Percentiles rank a stretch among this genome's conserved stretches.
Conservation (phyloP, 2,888 invertebrate species). For the Creontiades dilutus region DNA sequence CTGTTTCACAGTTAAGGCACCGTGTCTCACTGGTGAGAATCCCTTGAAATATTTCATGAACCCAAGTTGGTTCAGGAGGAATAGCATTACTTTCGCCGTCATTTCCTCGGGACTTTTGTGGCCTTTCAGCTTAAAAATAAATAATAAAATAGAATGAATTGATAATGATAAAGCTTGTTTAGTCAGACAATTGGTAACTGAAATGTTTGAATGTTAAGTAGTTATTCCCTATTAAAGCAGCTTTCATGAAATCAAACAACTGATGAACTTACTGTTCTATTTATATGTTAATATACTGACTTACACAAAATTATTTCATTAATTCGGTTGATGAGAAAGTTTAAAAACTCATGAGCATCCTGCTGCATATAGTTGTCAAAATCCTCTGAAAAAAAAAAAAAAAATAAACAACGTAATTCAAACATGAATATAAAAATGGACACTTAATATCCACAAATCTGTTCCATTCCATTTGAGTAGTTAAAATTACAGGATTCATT, state of each 20-base stretch:
- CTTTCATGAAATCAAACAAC: no score
- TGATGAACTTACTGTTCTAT: no score
- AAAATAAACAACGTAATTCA: no score
- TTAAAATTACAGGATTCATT: no score
- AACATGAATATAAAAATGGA: no score
- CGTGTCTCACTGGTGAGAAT: conserved; percentile 99
- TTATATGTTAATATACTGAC: conserved; percentile 76
- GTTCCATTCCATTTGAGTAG: no score
- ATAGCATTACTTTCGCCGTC: conserved; percentile 83
- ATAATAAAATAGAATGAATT: neutral
- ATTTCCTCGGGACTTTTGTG: conserved; percentile 82
- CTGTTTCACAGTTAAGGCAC: conserved; percentile 99
- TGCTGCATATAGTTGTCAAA: conserved; percentile 99
- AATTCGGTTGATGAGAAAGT: conserved; percentile 98
- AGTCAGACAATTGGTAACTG: neutral
- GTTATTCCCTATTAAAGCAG: no score
- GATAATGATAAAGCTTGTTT: neutral
- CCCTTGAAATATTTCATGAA: conserved; percentile 99
- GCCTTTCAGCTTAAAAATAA: conserved; percentile 83
- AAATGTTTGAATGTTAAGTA: no score
- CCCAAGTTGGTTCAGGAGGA: conserved; percentile 95
- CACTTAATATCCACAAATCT: no score
- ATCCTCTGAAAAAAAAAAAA: conserved; percentile 86
- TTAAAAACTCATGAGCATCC: conserved; percentile 99
- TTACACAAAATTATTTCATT: conserved; percentile 97